These are phyloP conservation scores for Cephus pulcher DNA, from an alignment of 2,888 invertebrate genomes.

Conservation along the genomic window DNA sequence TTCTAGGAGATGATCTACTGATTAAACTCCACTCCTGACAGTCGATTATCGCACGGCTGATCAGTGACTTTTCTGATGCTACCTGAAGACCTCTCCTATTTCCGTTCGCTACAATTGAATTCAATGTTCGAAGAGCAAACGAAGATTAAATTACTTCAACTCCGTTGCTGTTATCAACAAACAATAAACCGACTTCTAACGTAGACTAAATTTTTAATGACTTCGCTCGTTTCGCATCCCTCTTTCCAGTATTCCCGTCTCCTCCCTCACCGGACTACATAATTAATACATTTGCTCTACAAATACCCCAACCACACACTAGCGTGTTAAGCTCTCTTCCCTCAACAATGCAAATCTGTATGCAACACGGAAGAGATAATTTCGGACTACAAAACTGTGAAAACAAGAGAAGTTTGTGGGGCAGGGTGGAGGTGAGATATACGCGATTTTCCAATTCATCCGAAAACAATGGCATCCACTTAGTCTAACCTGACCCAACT, in stretches of 20 bases:
- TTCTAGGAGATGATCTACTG: conserved; percentile 52
- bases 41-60: conserved; percentile 51
- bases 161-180: no score
- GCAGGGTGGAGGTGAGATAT: neutral
- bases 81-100: conserved; percentile 36
- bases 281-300: neutral
- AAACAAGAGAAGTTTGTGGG: neutral
- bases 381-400: neutral
- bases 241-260: neutral
- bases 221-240: neutral
- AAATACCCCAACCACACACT: neutral
- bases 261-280: neutral
- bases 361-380: neutral
- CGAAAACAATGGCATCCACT: conserved; percentile 9
- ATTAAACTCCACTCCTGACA: conserved; percentile 55
- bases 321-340: neutral
- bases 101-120: neutral
- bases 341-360: neutral
- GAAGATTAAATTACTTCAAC: no score
- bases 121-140: neutral
- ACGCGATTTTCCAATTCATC: neutral
- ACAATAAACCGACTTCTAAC: neutral
- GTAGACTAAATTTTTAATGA: neutral
- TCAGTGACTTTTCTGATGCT: conserved; percentile 57
- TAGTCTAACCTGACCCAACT: conserved; percentile 26